phyloP scores from a whole-genome alignment of 2,888 invertebrate species.

The Apantesis nais region DNA sequence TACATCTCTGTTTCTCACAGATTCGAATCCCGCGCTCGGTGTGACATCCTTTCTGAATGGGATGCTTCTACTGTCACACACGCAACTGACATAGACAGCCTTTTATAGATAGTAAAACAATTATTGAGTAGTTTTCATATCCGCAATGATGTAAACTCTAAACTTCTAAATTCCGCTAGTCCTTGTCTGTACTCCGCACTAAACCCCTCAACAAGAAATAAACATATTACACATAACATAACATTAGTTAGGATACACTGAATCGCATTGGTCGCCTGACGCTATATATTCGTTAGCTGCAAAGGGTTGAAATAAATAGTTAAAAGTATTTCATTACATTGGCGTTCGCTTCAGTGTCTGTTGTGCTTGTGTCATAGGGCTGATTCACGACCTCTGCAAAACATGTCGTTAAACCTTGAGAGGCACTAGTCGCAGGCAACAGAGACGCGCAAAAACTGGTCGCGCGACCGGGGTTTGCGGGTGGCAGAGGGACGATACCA shows the following conservation, averaged over 20 bases:
- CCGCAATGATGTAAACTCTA: too few species aligned
- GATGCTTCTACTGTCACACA: too few species aligned
- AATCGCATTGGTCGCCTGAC: not conserved
- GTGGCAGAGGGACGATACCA: not conserved
- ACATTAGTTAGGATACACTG: not conserved
- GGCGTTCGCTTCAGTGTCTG: not conserved
- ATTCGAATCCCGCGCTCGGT: not conserved
- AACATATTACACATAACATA: not conserved
- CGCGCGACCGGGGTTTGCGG: not conserved
- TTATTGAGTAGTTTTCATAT: too few species aligned
- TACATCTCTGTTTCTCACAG: not conserved
- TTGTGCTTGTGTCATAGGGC: not conserved
- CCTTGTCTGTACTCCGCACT: not conserved
- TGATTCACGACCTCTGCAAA: conserved; percentile 1
- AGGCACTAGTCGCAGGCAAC: conserved; percentile 1
- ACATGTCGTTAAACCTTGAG: conserved; percentile 7
- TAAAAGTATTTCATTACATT: not conserved
- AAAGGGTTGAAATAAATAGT: not conserved
- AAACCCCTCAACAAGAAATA: not conserved
- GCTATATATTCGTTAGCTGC: not conserved
- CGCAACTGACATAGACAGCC: too few species aligned
- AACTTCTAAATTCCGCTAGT: not conserved
- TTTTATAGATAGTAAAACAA: too few species aligned
- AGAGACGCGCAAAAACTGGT: conserved; percentile 22
- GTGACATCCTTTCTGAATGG: not conserved